Percentiles rank a stretch among this genome's conserved stretches.
Evolutionary conservation across 2,797 vertebrate genomes (phyloP).

Genomic region (Anguilla marmorata): DNA sequence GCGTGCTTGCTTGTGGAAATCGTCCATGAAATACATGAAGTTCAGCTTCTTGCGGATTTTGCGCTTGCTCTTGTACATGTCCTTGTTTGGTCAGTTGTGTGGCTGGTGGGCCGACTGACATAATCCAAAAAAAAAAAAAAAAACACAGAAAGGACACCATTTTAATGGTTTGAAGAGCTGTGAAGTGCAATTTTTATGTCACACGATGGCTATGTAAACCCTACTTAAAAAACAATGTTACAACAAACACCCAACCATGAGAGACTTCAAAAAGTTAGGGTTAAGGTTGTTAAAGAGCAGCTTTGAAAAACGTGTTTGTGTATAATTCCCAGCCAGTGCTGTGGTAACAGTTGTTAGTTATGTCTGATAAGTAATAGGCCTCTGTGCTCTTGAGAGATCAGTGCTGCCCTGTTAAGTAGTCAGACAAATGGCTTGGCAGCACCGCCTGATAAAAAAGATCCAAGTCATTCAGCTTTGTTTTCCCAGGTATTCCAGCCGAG

Average conservation of each 20-base stretch:
- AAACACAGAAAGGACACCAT: not conserved
- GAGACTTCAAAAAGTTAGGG: not conserved
- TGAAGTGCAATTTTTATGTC: not conserved
- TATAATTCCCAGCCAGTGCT: not conserved
- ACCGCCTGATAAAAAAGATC: not conserved
- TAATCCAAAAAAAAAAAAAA: not conserved
- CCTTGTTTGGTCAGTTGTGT: constrained; percentile 1
- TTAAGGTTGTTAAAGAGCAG: not conserved
- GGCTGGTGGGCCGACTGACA: not conserved
- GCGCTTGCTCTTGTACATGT: not conserved
- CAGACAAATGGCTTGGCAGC: not conserved
- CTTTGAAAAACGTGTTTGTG: not conserved
- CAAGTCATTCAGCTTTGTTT: not conserved
- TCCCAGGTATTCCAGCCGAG: not conserved
- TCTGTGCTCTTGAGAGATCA: not conserved
- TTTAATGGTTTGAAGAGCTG: not conserved
- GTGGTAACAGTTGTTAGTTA: not conserved
- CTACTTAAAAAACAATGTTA: not conserved
- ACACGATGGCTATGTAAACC: not conserved
- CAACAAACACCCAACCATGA: not conserved
- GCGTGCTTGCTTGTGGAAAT: not conserved
- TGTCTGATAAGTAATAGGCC: not conserved
- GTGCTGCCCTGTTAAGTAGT: not conserved
- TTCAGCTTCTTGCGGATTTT: not conserved
- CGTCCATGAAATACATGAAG: not conserved